Conservation (phyloP, 2,113 vertebrate genomes). For the Crotalus tigris region DNA sequence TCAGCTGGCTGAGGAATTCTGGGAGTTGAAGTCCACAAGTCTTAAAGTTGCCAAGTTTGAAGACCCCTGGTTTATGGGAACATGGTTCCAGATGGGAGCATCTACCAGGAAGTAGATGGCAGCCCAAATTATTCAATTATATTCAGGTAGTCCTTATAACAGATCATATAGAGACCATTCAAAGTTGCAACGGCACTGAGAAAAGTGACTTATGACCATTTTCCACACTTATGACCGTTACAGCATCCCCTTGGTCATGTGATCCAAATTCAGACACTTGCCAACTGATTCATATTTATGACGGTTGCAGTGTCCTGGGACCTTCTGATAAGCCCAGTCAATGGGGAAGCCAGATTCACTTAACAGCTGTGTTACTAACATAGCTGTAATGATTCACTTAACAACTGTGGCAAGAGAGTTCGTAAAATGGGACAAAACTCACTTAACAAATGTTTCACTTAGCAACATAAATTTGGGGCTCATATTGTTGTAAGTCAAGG, state of each 20-base stretch:
- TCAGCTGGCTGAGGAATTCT: no score
- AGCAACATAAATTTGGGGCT: not conserved
- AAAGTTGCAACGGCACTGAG: not conserved
- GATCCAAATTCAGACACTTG: not conserved
- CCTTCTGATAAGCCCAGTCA: not conserved
- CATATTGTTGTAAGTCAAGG: not conserved
- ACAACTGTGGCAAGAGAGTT: not conserved
- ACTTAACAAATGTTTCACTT: not conserved
- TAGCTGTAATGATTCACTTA: not conserved
- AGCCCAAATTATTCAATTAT: not conserved
- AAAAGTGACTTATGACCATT: not conserved
- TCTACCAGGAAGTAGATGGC: not conserved
- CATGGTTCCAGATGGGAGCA: not conserved
- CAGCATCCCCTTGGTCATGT: not conserved
- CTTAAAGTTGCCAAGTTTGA: no score
- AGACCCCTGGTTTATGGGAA: not conserved
- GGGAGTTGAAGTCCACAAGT: no score
- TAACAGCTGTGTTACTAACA: not conserved
- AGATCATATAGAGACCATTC: not conserved
- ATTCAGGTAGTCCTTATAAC: not conserved
- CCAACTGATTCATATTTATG: not conserved
- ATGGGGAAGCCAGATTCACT: not conserved
- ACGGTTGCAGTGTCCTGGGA: rapidly evolving
- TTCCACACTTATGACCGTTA: not conserved
- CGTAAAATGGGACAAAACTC: not conserved